Evolutionary conservation across 2,113 vertebrate species (phyloP).

Genomic region (Tupaia tana): DNA sequence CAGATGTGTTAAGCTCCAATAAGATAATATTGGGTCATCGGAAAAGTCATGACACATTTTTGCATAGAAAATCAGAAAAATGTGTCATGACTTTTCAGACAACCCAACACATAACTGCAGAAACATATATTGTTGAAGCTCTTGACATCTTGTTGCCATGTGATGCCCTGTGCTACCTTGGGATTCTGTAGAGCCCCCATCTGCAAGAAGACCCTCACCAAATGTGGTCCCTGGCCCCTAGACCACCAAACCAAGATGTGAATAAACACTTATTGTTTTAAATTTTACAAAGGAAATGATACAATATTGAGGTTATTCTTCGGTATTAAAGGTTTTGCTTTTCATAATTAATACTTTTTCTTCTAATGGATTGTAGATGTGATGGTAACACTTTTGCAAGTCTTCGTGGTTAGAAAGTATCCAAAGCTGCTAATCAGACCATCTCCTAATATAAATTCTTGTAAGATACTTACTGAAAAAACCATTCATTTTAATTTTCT

Average conservation of each 20-base stretch:
- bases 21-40: neutral
- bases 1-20: neutral
- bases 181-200: too few relatives aligned
- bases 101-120: too few relatives aligned
- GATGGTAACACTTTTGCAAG: neutral
- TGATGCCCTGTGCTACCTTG: too few relatives aligned
- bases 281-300: neutral
- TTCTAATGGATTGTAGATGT: neutral
- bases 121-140: too few relatives aligned
- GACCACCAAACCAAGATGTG: too few relatives aligned
- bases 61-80: too few relatives aligned
- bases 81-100: too few relatives aligned
- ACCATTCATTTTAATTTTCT: constrained; percentile 18
- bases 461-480: neutral
- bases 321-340: neutral
- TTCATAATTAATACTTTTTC: neutral
- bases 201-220: too few relatives aligned
- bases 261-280: too few relatives aligned
- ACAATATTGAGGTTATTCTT: neutral
- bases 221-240: too few relatives aligned
- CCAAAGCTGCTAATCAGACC: neutral
- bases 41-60: too few relatives aligned
- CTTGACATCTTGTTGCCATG: too few relatives aligned
- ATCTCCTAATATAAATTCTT: neutral
- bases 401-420: neutral